Evolutionary conservation across 2,888 invertebrate genomes (phyloP).

Genomic region (Drosophila paramelanica): DNA sequence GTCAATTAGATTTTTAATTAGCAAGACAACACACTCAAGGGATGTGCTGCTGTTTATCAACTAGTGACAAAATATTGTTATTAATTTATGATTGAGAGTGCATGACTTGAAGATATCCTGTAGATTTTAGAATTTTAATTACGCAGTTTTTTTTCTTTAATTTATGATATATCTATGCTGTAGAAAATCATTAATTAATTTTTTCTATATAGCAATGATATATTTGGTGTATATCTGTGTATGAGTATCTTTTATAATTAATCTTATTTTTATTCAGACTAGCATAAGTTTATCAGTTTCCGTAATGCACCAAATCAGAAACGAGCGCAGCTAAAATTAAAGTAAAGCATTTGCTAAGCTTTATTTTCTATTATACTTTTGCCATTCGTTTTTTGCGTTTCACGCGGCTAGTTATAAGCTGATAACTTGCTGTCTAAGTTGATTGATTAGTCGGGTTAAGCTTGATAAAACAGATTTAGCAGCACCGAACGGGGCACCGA

Average conservation of each 20-base stretch:
- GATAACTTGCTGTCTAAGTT: constrained; percentile 53
- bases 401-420: constrained; percentile 40
- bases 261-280: too few relatives aligned
- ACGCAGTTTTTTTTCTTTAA: too few relatives aligned
- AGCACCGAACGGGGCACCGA: constrained; percentile 4
- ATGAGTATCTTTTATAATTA: too few relatives aligned
- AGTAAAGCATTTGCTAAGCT: background rate
- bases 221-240: too few relatives aligned
- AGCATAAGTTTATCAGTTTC: background rate
- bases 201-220: too few relatives aligned
- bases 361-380: background rate
- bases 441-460: constrained; percentile 56
- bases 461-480: constrained; percentile 38
- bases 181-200: too few relatives aligned
- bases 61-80: background rate
- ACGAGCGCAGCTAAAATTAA: constrained; percentile 8
- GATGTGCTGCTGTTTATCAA: background rate
- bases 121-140: background rate
- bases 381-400: background rate
- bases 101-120: background rate
- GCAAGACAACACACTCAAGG: background rate
- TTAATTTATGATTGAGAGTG: background rate
- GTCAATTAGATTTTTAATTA: constrained; percentile 16
- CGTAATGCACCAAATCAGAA: background rate
- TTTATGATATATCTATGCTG: too few relatives aligned